These are phyloP conservation scores for Phalacrocorax carbo DNA, from an alignment of 2,113 vertebrate genomes.

Conservation along the genomic window DNA sequence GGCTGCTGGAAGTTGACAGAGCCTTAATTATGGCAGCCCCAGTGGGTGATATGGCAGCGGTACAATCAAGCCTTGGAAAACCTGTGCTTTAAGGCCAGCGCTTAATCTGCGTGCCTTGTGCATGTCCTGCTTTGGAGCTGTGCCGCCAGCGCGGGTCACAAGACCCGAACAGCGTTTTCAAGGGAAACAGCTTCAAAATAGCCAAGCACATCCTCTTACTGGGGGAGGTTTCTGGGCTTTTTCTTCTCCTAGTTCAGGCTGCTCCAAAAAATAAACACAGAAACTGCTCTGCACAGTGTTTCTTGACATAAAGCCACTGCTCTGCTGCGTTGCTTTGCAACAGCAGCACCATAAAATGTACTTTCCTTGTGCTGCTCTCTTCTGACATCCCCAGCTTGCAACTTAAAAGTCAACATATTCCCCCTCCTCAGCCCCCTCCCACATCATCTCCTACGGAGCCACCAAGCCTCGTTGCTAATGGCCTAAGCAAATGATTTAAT, in stretches of 20 bases:
- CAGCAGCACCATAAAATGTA: background rate
- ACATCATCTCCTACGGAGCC: background rate
- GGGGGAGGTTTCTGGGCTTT: background rate
- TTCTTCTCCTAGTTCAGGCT: background rate
- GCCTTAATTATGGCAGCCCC: background rate
- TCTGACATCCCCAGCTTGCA: background rate
- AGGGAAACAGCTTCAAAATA: background rate
- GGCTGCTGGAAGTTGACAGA: slow-evolving; percentile 38
- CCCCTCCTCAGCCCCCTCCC: background rate
- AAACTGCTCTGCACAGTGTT: slow-evolving; percentile 13
- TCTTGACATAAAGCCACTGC: background rate
- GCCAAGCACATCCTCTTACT: fast-evolving
- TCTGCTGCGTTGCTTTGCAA: background rate
- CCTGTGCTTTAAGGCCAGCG: background rate
- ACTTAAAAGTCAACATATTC: background rate
- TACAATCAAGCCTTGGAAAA: background rate
- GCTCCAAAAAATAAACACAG: slow-evolving; percentile 5
- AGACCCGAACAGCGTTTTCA: background rate
- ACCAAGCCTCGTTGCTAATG: background rate
- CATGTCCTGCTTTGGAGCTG: background rate
- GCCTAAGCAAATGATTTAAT: slow-evolving; percentile 23
- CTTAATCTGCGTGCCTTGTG: background rate
- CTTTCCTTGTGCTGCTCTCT: background rate
- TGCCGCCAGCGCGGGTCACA: fast-evolving
- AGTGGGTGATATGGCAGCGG: background rate